Evolutionary conservation across 2,888 invertebrate species (phyloP).

Genomic region (Apamea anceps): DNA sequence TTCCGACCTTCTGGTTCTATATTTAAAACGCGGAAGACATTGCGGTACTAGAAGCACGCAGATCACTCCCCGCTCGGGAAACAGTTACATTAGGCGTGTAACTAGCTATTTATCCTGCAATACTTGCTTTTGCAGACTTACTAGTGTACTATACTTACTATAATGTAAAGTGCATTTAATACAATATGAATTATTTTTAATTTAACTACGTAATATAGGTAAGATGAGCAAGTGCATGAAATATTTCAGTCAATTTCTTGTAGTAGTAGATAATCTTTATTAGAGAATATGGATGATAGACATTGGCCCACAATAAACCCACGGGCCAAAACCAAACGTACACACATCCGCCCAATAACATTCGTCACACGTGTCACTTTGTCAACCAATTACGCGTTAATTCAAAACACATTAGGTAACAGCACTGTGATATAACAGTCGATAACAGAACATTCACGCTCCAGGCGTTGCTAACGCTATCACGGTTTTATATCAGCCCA

Average conservation of each 20-base stretch:
- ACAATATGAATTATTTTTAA: conserved; percentile 1
- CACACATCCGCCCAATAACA: conserved; percentile 51
- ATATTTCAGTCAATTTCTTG: neutral
- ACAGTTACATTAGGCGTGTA: conserved; percentile 83
- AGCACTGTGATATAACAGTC: conserved; percentile 70
- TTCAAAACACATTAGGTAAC: conserved; percentile 79
- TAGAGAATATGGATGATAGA: conserved; percentile 3
- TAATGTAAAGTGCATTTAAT: neutral
- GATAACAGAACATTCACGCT: conserved; percentile 68
- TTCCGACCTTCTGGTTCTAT: conserved; percentile 87
- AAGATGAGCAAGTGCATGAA: neutral
- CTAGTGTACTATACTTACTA: neutral
- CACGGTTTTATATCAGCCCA: conserved; percentile 62
- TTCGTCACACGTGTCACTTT: conserved; percentile 68
- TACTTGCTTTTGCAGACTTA: conserved; percentile 23
- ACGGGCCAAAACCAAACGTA: conserved; percentile 36
- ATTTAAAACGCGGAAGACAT: conserved; percentile 89
- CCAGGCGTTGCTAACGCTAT: conserved; percentile 67
- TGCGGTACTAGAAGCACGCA: conserved; percentile 81
- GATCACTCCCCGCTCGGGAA: conserved; percentile 80
- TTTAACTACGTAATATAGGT: neutral
- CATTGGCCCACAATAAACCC: conserved; percentile 19
- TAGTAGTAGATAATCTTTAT: neutral
- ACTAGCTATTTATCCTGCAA: conserved; percentile 49
- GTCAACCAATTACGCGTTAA: conserved; percentile 81